phyloP scores from a whole-genome alignment of 2,888 invertebrate species.

The Leucoptera coffeella region DNA sequence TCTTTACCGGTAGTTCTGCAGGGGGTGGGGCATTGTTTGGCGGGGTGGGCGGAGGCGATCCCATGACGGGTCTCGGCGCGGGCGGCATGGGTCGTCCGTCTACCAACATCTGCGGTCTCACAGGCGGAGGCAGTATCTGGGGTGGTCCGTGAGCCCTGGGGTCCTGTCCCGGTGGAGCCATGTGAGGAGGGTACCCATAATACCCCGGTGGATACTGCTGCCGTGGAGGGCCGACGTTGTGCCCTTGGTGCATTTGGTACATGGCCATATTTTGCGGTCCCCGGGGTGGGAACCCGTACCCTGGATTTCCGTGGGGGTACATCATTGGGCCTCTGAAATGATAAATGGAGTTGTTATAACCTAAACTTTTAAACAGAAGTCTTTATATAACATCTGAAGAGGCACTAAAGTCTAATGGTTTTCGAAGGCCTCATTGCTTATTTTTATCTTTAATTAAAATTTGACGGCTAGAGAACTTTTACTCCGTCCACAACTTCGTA shows the following conservation, averaged over 20 bases:
- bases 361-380: too few species aligned
- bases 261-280: constrained; percentile 12
- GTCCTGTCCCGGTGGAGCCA: background rate
- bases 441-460: too few species aligned
- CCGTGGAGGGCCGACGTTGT: background rate
- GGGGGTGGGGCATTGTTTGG: constrained; percentile 3
- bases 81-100: too few species aligned
- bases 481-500: too few species aligned
- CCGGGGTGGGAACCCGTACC: constrained; percentile 18
- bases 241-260: constrained; percentile 13
- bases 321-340: constrained; percentile 34
- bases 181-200: background rate
- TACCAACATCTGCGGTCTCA: too few species aligned
- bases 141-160: background rate
- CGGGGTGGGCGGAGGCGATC: constrained; percentile 3
- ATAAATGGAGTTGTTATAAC: background rate
- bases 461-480: too few species aligned
- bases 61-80: constrained; percentile 1
- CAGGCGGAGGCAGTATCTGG: too few species aligned
- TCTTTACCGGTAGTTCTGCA: too few species aligned
- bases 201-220: background rate
- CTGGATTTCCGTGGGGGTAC: constrained; percentile 19
- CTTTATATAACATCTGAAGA: too few species aligned
- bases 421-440: too few species aligned
- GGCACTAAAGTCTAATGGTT: too few species aligned